Evolutionary conservation across 2,888 invertebrate genomes (phyloP).

Genomic region (Dysmachus trigonus): DNA sequence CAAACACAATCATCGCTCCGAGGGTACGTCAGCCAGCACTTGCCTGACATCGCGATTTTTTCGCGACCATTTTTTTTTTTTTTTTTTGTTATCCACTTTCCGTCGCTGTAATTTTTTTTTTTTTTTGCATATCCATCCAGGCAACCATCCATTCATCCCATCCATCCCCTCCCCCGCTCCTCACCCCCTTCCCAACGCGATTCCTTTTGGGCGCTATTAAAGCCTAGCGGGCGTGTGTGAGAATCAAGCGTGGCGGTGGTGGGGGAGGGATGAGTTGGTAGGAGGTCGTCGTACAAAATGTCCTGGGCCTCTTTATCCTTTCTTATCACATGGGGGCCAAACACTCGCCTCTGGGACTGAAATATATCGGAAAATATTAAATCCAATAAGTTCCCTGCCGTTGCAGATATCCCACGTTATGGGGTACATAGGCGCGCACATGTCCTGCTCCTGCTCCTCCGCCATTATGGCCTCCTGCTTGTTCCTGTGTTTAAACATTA

Average conservation of each 20-base stretch:
- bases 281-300: constrained; percentile 18
- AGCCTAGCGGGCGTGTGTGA: not conserved
- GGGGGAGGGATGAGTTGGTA: too few relatives aligned
- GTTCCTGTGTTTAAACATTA: constrained; percentile 30
- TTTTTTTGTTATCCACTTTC: not conserved
- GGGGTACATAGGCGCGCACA: constrained; percentile 1
- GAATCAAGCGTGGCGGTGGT: not conserved
- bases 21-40: constrained; percentile 8
- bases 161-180: not conserved
- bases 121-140: constrained; percentile 17
- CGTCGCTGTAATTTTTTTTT: not conserved
- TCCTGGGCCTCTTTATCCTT: constrained; percentile 36
- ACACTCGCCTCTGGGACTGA: constrained; percentile 27
- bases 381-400: constrained; percentile 31
- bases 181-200: not conserved
- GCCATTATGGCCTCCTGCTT: not conserved
- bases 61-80: not conserved
- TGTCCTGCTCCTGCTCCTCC: not conserved
- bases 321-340: constrained; percentile 35
- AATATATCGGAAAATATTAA: constrained; percentile 41
- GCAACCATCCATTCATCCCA: not conserved
- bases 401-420: not conserved
- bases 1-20: constrained; percentile 27
- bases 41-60: not conserved
- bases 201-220: not conserved